phyloP scores from a whole-genome alignment of 2,797 vertebrate species.

The Mionectes olivaceus region DNA sequence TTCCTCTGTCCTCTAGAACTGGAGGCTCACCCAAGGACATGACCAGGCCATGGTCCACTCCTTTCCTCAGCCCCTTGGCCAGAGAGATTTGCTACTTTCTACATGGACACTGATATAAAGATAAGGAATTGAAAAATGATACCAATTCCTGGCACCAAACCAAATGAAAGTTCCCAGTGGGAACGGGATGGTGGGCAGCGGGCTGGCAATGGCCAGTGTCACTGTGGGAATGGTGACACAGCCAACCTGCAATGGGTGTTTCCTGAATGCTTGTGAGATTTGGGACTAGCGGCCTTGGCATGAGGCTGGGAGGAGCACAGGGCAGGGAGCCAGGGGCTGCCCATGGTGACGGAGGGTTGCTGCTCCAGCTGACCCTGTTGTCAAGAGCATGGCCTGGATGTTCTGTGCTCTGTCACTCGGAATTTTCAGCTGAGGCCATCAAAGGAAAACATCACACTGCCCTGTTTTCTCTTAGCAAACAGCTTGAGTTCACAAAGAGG shows the following conservation, averaged over 20 bases:
- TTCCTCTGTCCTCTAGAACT: neutral
- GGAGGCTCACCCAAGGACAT: neutral
- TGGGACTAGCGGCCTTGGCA: neutral
- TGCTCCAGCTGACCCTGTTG: neutral
- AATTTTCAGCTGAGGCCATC: neutral
- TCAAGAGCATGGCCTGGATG: neutral
- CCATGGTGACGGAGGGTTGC: neutral
- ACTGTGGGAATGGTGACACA: neutral
- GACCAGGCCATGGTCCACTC: neutral
- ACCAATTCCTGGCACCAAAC: neutral
- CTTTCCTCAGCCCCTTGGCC: neutral
- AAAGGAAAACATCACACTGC: neutral
- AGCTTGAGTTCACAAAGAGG: neutral
- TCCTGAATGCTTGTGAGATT: neutral
- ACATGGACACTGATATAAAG: neutral
- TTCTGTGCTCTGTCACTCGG: neutral
- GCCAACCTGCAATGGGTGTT: neutral
- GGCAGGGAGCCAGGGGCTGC: neutral
- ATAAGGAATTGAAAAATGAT: neutral
- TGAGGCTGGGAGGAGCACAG: neutral
- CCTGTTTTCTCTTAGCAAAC: neutral
- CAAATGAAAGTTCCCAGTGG: neutral
- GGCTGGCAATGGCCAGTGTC: neutral
- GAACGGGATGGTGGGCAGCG: neutral
- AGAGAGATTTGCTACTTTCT: neutral